A percentile compares a stretch with the other conserved stretches of the same genome.
Conservation (phyloP, 2,888 invertebrate species). For the Scrobipalpa atriplicella region DNA sequence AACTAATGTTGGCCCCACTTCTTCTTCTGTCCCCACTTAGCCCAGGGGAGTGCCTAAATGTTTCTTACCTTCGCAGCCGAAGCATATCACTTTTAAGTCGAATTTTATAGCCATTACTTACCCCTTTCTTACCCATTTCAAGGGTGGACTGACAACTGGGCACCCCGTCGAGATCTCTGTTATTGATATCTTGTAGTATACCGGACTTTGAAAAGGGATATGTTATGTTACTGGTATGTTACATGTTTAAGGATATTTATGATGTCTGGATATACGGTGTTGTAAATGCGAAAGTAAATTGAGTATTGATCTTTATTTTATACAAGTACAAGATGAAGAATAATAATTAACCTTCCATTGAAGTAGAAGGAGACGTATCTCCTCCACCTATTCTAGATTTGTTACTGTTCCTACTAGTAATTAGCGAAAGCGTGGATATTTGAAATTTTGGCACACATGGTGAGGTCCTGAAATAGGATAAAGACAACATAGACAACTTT, state of each 20-base stretch:
- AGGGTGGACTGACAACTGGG: background rate
- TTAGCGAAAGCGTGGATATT: too few species aligned
- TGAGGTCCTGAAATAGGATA: too few species aligned
- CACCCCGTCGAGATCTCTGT: background rate
- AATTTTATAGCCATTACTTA: conserved; percentile 17
- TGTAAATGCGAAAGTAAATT: background rate
- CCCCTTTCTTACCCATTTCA: conserved; percentile 15
- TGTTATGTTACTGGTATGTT: conserved; percentile 2
- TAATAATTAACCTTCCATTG: too few species aligned
- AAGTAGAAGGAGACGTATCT: too few species aligned
- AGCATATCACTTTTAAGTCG: conserved; percentile 11
- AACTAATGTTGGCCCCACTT: too few species aligned
- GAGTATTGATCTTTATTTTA: background rate
- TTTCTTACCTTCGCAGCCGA: background rate
- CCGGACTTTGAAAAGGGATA: background rate
- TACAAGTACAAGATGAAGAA: too few species aligned
- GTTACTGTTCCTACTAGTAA: too few species aligned
- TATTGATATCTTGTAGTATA: conserved; percentile 10
- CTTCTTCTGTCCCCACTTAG: background rate
- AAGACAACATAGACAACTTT: too few species aligned
- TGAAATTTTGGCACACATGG: too few species aligned
- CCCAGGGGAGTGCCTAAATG: background rate
- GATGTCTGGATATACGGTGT: background rate
- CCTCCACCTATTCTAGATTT: too few species aligned
- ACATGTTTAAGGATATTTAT: background rate